These are phyloP conservation scores for Charina bottae DNA, from an alignment of 2,113 vertebrate genomes.

Conservation along the genomic window DNA sequence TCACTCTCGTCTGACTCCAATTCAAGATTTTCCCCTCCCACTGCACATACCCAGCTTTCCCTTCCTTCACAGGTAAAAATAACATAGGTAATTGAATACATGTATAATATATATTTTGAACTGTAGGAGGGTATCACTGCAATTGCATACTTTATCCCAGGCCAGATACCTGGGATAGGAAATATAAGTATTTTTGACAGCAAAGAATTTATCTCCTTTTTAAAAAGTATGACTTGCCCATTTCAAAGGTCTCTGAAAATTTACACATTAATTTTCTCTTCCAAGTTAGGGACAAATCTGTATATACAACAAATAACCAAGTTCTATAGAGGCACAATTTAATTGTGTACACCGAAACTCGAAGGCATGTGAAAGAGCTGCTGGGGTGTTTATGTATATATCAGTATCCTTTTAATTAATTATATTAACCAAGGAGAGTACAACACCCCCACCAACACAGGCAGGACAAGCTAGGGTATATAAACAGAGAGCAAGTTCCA, in stretches of 20 bases:
- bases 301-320: too few relatives aligned
- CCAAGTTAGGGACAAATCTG: background rate
- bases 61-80: too few relatives aligned
- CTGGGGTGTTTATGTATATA: background rate
- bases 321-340: background rate
- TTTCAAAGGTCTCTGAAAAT: background rate
- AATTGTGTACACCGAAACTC: background rate
- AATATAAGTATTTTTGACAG: background rate
- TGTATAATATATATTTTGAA: constrained; percentile 17
- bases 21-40: too few relatives aligned
- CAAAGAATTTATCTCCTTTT: background rate
- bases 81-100: background rate
- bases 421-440: too few relatives aligned
- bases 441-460: too few relatives aligned
- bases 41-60: too few relatives aligned
- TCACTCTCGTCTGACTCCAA: too few relatives aligned
- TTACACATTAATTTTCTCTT: background rate
- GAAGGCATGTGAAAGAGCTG: background rate
- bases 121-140: background rate
- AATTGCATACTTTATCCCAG: background rate
- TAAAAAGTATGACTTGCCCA: too few relatives aligned
- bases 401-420: background rate
- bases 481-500: too few relatives aligned
- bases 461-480: too few relatives aligned
- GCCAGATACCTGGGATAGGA: background rate